Base-by-base conservation (phyloP, 2,888 invertebrate genomes). In the Cremastinae sp. region DNA sequence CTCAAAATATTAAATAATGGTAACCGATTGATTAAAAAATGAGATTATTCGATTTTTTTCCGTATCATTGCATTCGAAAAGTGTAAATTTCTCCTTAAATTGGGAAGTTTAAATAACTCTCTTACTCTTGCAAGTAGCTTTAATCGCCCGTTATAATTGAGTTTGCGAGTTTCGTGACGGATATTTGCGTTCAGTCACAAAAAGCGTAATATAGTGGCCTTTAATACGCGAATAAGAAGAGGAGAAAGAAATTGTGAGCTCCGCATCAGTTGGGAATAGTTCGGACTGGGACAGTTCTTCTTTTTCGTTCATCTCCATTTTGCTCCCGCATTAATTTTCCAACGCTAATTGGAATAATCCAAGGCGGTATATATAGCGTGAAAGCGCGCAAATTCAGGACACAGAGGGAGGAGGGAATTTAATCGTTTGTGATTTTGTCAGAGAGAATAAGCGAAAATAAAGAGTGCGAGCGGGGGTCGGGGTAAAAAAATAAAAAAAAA, bases 341-440 rank as follows among this genome's bases (percentile, higher is more conserved):
- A 72, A 72, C 74, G 69, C 76, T 82, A 78, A 81, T 82, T 82
- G 78, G 78, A 79, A 78, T 80, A 81, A 82, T 81, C 78, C 76
- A 51, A 65, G 74, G 66, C 61, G 38, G 43, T 64, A 45, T n/a
- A n/a, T n/a, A n/a, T n/a, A n/a, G n/a, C n/a, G n/a, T n/a, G 65
- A 58, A 76, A 77, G 70, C 38, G 49, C 61, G 77, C 70, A 72
- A 65, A 58, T 54, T 28, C 34, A 22, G 54, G 59, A 54, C 43
- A 58, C 22, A 38, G 9, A 36, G 41, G 34, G 61, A 45, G 43
- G 22, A 36, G 53, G 51, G 20, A 36, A 51, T 64, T 43, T 20
- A 64, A 64, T 47, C 64, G 64, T 64, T 62, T 64, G 54, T 18
- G 45, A 56, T 62, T 62, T 54, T 36, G 56, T 20, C 54, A 45